Conservation (phyloP, 1,140 invertebrate genomes). For the Heliconius hewitsoni region DNA sequence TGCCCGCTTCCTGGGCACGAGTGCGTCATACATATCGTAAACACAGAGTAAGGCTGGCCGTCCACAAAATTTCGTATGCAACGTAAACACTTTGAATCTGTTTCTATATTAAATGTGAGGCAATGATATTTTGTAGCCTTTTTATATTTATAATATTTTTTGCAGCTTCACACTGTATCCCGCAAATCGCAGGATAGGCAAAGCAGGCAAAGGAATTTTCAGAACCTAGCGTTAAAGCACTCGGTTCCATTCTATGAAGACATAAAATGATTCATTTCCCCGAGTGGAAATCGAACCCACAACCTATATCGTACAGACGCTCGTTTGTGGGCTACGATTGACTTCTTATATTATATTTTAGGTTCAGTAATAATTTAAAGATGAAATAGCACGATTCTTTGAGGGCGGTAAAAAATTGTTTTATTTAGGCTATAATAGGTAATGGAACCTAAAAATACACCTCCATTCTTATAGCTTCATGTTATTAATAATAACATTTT, state of each 20-base stretch:
- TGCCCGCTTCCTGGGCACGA: conserved; percentile 59
- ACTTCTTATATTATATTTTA: too few relatives aligned
- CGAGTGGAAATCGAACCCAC: too few relatives aligned
- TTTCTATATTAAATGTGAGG: conserved; percentile 17
- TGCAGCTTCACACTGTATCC: too few relatives aligned
- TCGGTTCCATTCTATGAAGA: neutral
- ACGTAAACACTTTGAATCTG: neutral
- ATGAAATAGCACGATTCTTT: neutral
- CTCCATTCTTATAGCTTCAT: too few relatives aligned
- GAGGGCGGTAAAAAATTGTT: neutral
- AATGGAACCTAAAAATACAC: too few relatives aligned
- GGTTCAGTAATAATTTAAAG: too few relatives aligned
- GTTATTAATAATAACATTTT: neutral
- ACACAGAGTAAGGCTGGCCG: conserved; percentile 44
- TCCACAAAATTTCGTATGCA: neutral
- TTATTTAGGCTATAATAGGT: neutral
- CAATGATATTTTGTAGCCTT: neutral
- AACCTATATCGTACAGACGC: too few relatives aligned
- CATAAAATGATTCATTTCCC: neutral
- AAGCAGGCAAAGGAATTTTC: too few relatives aligned
- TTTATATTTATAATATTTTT: too few relatives aligned
- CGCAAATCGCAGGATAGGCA: too few relatives aligned
- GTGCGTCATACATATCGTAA: conserved; percentile 72
- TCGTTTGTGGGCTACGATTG: too few relatives aligned
- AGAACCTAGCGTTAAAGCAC: too few relatives aligned